Evolutionary conservation across 2,888 invertebrate species (phyloP).

Genomic region (Creontiades dilutus): DNA sequence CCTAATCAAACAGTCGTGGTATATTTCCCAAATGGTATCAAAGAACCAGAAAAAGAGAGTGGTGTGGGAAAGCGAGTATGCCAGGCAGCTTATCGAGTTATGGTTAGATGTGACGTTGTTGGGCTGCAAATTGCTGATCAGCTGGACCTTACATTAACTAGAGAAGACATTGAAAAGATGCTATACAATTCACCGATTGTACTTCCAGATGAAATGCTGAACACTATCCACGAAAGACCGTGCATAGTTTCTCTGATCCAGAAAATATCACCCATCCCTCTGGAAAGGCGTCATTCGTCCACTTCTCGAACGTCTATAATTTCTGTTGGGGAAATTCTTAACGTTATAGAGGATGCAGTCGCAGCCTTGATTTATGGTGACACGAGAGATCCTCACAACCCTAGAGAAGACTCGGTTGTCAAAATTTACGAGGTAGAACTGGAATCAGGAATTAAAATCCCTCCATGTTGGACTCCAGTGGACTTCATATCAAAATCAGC

Average conservation of each 20-base stretch:
- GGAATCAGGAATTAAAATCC: conserved; percentile 76
- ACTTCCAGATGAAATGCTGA: conserved; percentile 74
- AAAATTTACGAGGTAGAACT: conserved; percentile 70
- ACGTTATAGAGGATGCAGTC: conserved; percentile 75
- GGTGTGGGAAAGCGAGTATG: conserved; percentile 73
- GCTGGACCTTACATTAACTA: conserved; percentile 78
- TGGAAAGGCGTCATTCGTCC: conserved; percentile 60
- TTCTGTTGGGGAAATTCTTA: conserved; percentile 67
- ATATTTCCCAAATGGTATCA: conserved; percentile 76
- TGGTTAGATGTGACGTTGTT: conserved; percentile 78
- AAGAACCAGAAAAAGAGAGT: conserved; percentile 63
- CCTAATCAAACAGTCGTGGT: conserved; percentile 75
- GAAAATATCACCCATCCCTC: conserved; percentile 65
- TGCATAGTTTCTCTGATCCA: conserved; percentile 75
- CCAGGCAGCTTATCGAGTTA: conserved; percentile 75
- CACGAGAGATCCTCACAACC: conserved; percentile 69
- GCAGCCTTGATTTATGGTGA: conserved; percentile 74
- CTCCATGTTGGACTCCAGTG: conserved; percentile 79
- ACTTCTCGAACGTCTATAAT: conserved; percentile 47
- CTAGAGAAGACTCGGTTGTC: conserved; percentile 64
- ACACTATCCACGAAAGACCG: conserved; percentile 73
- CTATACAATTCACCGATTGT: conserved; percentile 75
- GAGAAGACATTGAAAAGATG: conserved; percentile 76
- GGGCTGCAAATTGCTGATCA: conserved; percentile 80
- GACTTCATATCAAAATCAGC: conserved; percentile 78